phyloP scores from a whole-genome alignment of 2,888 invertebrate species.

The Drosophila conformis region DNA sequence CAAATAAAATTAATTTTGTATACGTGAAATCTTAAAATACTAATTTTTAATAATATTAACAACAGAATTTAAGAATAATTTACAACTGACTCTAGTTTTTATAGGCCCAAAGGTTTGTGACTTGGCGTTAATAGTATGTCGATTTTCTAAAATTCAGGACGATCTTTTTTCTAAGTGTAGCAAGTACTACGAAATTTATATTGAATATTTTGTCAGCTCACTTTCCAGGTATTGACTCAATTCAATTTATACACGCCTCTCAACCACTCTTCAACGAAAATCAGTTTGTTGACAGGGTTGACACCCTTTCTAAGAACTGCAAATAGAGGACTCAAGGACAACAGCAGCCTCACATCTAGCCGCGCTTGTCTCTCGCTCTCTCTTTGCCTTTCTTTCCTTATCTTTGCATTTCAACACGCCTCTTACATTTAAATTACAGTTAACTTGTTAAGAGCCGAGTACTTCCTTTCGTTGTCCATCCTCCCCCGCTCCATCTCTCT shows the following conservation, averaged over 20 bases:
- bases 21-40: background rate
- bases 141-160: no score
- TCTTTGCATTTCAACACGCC: conserved; percentile 31
- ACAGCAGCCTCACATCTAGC: conserved; percentile 2
- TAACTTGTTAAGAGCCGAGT: conserved; percentile 57
- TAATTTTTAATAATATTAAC: background rate
- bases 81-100: background rate
- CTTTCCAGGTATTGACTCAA: conserved; percentile 21
- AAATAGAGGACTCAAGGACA: conserved; percentile 4
- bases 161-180: background rate
- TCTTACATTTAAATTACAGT: conserved; percentile 50
- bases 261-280: conserved; percentile 10
- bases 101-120: background rate
- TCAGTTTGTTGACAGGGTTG: conserved; percentile 11
- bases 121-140: background rate
- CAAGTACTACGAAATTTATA: background rate
- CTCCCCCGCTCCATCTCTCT: background rate
- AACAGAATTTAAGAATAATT: background rate
- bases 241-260: conserved; percentile 1
- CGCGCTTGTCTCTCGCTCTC: conserved; percentile 16
- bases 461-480: conserved; percentile 47
- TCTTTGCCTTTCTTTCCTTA: background rate
- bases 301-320: conserved; percentile 31
- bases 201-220: background rate
- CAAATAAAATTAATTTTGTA: background rate